Base-by-base conservation (phyloP, 2,113 vertebrate species). In the Taurulus bubalis region DNA sequence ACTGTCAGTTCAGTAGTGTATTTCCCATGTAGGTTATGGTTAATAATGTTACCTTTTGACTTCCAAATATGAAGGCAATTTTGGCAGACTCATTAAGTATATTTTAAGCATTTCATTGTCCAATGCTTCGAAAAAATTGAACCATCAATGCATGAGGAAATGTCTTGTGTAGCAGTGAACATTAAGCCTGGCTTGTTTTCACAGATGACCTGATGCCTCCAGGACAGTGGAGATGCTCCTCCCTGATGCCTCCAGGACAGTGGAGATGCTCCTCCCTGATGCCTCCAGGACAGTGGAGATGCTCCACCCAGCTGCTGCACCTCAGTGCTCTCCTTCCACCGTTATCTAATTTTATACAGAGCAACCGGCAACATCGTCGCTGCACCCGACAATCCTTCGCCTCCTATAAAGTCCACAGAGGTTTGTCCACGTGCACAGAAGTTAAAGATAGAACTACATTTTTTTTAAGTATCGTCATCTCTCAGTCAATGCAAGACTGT, bases 231-330 rank as follows among this genome's bases (percentile, higher is more conserved):
- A n/a, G n/a, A n/a, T n/a, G n/a, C n/a, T n/a, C n/a, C n/a, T n/a
- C n/a, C n/a, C n/a, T n/a, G n/a, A n/a, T n/a, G n/a, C n/a, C n/a
- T n/a, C n/a, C n/a, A n/a, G n/a, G n/a, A 26, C 74, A 38, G 24
- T 71, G 45, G 68, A 79, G 71, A 26, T 85, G 74, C 51, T 75
- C 73, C 30, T 77, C 77, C 59, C 79, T 1, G 24, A 49, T 24
- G 36, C 8, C 70, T 3, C n/a, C 36, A 6, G 40, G 49, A 26
- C 74, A 38, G 24, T 71, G 45, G 68, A 79, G 71, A 26, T 85
- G 74, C 51, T 75, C 73, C 30, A 75, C 77, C 59, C 79, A 85
- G 45, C 70, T 90, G 65, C 77, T 91, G 32, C 69, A 85, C 58
- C 69, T 88, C 22, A 85, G 34, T 3, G 77, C 85, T 45, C 18